Conservation (phyloP, 2,113 vertebrate genomes). For the Lepidothrix coronata region DNA sequence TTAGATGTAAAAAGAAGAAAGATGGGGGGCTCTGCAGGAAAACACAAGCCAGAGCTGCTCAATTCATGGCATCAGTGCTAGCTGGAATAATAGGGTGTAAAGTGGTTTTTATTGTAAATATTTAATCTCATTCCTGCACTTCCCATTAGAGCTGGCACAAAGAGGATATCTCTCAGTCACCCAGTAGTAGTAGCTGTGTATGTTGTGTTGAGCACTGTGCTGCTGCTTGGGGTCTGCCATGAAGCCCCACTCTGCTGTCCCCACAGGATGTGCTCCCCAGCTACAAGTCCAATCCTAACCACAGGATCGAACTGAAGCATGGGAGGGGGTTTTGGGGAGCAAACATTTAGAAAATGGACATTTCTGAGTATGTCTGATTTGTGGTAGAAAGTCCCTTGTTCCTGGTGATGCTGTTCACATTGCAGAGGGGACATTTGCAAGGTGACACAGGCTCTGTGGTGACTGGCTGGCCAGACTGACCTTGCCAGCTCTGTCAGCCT, state of each 20-base stretch:
- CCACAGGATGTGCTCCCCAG: background rate
- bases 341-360: background rate
- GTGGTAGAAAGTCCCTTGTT: background rate
- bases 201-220: background rate
- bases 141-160: background rate
- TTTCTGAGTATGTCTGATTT: background rate
- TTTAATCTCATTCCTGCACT: slow-evolving; percentile 13
- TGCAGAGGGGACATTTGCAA: background rate
- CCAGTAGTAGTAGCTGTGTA: background rate
- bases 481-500: background rate
- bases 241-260: background rate
- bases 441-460: background rate
- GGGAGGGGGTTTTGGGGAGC: background rate
- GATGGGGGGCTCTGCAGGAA: background rate
- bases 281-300: background rate
- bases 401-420: background rate
- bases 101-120: slow-evolving; percentile 17
- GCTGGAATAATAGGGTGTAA: slow-evolving; percentile 4
- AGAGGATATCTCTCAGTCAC: background rate
- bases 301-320: background rate
- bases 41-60: background rate
- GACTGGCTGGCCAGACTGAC: background rate
- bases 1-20: background rate
- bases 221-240: background rate
- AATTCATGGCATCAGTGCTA: background rate